A percentile compares a stretch with the other conserved stretches of the same genome.
phyloP scores from a whole-genome alignment of 2,113 vertebrate species.

The Rhizomys pruinosus region DNA sequence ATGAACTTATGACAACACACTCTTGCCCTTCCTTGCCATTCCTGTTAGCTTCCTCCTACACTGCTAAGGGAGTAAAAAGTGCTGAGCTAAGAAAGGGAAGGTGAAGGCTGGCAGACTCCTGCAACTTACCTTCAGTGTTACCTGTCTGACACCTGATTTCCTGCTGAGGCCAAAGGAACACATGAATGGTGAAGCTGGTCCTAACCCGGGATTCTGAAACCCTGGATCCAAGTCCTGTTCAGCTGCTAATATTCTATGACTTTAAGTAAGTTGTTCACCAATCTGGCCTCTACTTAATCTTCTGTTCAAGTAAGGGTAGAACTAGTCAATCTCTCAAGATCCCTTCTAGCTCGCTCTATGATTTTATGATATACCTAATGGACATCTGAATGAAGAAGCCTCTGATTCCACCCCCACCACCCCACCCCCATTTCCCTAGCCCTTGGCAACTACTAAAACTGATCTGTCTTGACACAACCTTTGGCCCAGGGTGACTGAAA shows the following conservation, averaged over 20 bases:
- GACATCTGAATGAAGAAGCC: background rate
- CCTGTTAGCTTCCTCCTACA: slow-evolving; percentile 23
- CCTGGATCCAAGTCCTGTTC: slow-evolving; percentile 18
- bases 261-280: slow-evolving; percentile 4
- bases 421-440: background rate
- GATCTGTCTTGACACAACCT: slow-evolving; percentile 57
- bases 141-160: slow-evolving; percentile 7
- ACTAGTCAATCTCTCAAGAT: slow-evolving; percentile 43
- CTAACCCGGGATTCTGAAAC: slow-evolving; percentile 31
- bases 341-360: slow-evolving; percentile 17
- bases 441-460: slow-evolving; percentile 49
- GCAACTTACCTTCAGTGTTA: slow-evolving; percentile 7
- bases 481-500: slow-evolving; percentile 53
- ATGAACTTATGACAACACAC: background rate
- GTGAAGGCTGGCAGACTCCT: background rate
- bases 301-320: background rate
- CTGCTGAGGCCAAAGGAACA: background rate
- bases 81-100: slow-evolving; percentile 16
- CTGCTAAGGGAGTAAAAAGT: background rate
- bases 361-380: slow-evolving; percentile 49
- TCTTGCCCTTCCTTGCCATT: background rate
- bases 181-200: background rate
- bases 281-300: slow-evolving; percentile 10
- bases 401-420: no score
- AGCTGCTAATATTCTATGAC: slow-evolving; percentile 25